Evolutionary conservation across 1,140 invertebrate genomes (phyloP), one percentile per base, ranked within the genome.

Genomic region (Drosophila subobscura): DNA sequence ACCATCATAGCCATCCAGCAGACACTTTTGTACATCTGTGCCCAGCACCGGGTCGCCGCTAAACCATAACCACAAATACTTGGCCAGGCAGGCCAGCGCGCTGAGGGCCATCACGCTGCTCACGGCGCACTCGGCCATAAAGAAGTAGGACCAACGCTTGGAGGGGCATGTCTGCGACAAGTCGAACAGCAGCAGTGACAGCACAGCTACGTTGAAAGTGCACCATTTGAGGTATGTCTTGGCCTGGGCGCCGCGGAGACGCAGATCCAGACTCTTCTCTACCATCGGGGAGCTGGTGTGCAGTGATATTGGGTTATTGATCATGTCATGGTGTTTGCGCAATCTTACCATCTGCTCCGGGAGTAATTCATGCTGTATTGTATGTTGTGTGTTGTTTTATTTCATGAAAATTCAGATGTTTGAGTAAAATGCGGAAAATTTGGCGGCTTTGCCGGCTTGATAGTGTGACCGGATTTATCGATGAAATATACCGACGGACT

Each of bases 11-110:
- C 89, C 90, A 45, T 92, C 85, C 12, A 93, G 71, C 25, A 93
- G 65, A 61, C 80, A 78, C 47, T 91, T 85, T 27, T 93, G 92
- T 56, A 79, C 60, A 20, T 77, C 63, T 10, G 90, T 93, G 3
- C 92, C 90, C 6, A 72, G 40, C 8, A 92, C 72, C 33, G 79
- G 77, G 47, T 91, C 83, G 2, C 65, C 68, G 27, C 58, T 63
- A 4, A 92, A 63, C 40, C 75, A 59, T 54, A 91, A 85, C 54
- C 79, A 85, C 20, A 92, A 45, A 74, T 92, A 92, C 59, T 90
- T 91, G 25, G 49, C 73, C 44, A 93, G 71, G 67, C 93, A 92
- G 66, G 91, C 92, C 4, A 92, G 4, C 0, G 90, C 70, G 72
- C 93, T 93, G 1, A 93, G 66, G 4, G 60, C 76, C 2, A 92